phyloP scores from a whole-genome alignment of 1,140 invertebrate genomes.

The Lepeophtheirus salmonis region DNA sequence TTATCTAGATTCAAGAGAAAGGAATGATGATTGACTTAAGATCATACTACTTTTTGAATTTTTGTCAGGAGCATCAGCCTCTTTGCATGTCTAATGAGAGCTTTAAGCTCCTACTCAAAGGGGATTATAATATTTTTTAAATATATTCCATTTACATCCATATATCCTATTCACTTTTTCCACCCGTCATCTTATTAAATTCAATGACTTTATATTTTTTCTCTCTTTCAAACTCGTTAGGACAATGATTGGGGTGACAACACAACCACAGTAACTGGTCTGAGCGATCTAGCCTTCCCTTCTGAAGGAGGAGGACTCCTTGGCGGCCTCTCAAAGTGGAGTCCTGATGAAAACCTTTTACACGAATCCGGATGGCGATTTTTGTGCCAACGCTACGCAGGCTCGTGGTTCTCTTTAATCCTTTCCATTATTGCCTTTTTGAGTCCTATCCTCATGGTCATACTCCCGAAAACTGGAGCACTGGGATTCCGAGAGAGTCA shows the following conservation, averaged over 20 bases:
- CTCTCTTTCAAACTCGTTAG: no score
- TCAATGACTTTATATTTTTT: no score
- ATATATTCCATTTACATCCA: no score
- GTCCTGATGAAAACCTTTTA: background rate
- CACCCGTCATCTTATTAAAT: no score
- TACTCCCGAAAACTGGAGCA: constrained; percentile 62
- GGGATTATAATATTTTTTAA: no score
- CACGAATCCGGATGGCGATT: background rate
- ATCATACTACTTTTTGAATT: no score
- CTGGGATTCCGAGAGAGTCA: constrained; percentile 22
- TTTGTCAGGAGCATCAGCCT: no score
- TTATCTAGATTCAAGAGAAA: no score
- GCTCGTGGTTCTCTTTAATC: constrained; percentile 47
- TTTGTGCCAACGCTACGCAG: constrained; percentile 40
- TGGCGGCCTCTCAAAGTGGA: constrained; percentile 36
- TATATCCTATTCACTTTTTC: no score
- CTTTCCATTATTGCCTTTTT: constrained; percentile 61
- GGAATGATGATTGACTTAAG: no score
- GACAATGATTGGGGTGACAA: constrained; percentile 98
- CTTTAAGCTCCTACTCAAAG: no score
- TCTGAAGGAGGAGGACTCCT: constrained; percentile 25
- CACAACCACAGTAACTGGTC: constrained; percentile 87
- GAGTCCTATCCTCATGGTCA: constrained; percentile 84
- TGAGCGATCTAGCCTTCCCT: constrained; percentile 77
- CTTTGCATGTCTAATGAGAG: no score